A percentile compares a stretch with the other conserved stretches of the same genome.
These are phyloP conservation scores for Nephrotoma guestfalica DNA, from an alignment of 2,888 invertebrate species.

Conservation along the genomic window DNA sequence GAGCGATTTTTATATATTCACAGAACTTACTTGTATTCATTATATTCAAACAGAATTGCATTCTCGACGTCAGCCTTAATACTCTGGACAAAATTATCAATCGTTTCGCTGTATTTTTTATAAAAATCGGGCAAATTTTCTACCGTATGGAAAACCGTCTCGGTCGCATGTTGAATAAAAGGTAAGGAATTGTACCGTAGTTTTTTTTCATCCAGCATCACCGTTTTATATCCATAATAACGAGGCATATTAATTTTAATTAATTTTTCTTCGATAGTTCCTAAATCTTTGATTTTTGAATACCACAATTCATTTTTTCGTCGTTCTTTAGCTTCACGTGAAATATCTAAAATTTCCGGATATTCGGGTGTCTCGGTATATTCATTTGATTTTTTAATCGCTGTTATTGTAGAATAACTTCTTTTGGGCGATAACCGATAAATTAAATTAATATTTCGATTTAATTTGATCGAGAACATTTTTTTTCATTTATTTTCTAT, in stretches of 20 bases:
- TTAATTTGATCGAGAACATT: neutral
- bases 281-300: conserved; percentile 44
- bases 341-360: conserved; percentile 49
- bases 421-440: neutral
- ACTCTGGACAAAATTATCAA: conserved; percentile 35
- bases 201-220: conserved; percentile 42
- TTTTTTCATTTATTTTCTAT: neutral
- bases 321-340: conserved; percentile 34
- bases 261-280: conserved; percentile 72
- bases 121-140: conserved; percentile 46
- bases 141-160: conserved; percentile 51
- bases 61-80: conserved; percentile 48
- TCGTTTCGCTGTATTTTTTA: conserved; percentile 31
- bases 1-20: conserved; percentile 11
- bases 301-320: conserved; percentile 36
- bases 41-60: conserved; percentile 44
- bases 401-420: neutral
- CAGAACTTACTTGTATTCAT: conserved; percentile 39
- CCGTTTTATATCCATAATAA: conserved; percentile 61
- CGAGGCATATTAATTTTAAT: conserved; percentile 68
- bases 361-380: conserved; percentile 33
- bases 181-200: conserved; percentile 53
- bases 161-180: conserved; percentile 59
- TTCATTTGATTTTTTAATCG: conserved; percentile 15
- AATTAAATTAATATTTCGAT: neutral